Percentiles rank a stretch among this genome's conserved stretches.
Evolutionary conservation across 2,888 invertebrate species (phyloP).

Genomic region (Alcis repandata): DNA sequence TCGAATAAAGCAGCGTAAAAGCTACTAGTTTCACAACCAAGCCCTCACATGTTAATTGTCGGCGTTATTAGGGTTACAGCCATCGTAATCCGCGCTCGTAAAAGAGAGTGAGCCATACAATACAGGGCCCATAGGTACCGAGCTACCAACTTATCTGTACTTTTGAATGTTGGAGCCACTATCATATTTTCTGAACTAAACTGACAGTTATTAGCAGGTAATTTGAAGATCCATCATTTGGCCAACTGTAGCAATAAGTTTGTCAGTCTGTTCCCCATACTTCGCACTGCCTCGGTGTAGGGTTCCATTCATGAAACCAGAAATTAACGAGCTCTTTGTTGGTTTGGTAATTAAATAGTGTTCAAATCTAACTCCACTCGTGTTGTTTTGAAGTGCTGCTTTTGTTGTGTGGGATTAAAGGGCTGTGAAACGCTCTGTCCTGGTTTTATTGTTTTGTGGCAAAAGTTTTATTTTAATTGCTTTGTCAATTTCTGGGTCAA

Average conservation of each 20-base stretch:
- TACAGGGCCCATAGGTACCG: slow-evolving; percentile 12
- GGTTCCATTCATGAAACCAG: slow-evolving; percentile 26
- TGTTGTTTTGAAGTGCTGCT: slow-evolving; percentile 15
- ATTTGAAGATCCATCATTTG: neutral
- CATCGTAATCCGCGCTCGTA: slow-evolving; percentile 59
- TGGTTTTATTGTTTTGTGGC: slow-evolving; percentile 28
- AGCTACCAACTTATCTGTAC: neutral
- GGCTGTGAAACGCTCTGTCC: slow-evolving; percentile 9
- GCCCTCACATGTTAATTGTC: slow-evolving; percentile 58
- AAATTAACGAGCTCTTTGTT: slow-evolving; percentile 27
- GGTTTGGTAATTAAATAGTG: slow-evolving; percentile 28
- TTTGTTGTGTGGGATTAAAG: slow-evolving; percentile 16
- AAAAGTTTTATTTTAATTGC: slow-evolving; percentile 16
- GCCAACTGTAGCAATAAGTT: neutral
- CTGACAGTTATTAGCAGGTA: neutral
- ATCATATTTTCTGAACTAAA: neutral
- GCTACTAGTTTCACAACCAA: slow-evolving; percentile 36
- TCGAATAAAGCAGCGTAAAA: slow-evolving; percentile 2
- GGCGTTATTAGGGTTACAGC: slow-evolving; percentile 53
- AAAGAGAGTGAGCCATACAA: slow-evolving; percentile 53
- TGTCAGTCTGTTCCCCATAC: neutral
- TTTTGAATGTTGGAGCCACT: neutral
- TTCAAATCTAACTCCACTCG: slow-evolving; percentile 26
- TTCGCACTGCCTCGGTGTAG: slow-evolving; percentile 16
- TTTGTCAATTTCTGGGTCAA: neutral